phyloP scores from a whole-genome alignment of 2,113 vertebrate species.

The Gallinago paraguaiae region DNA sequence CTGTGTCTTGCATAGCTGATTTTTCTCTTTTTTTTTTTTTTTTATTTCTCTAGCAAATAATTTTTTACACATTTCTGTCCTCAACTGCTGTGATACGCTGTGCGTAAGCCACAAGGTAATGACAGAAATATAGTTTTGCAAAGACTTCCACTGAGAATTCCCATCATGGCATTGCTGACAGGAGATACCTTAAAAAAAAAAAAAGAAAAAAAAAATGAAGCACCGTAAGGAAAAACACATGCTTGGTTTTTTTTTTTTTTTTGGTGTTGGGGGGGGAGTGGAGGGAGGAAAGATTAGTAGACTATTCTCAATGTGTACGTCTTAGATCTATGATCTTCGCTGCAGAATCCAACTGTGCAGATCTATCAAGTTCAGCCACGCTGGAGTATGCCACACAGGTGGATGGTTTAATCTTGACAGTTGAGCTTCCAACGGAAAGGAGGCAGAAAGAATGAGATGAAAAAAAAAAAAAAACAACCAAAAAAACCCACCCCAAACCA shows the following conservation, averaged over 20 bases:
- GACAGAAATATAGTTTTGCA: neutral
- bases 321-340: slow-evolving; percentile 44
- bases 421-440: slow-evolving; percentile 59
- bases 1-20: neutral
- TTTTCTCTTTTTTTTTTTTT: neutral
- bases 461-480: neutral
- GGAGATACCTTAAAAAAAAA: slow-evolving; percentile 46
- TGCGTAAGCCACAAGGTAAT: neutral
- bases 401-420: slow-evolving; percentile 70
- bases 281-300: slow-evolving; percentile 32
- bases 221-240: slow-evolving; percentile 29
- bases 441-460: slow-evolving; percentile 59
- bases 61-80: neutral
- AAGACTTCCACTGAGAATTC: slow-evolving; percentile 40
- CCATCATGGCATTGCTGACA: slow-evolving; percentile 5
- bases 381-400: slow-evolving; percentile 72
- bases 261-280: neutral
- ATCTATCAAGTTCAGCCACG: slow-evolving; percentile 68
- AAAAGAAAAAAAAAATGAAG: too few relatives aligned
- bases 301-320: neutral
- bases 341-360: slow-evolving; percentile 63
- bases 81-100: neutral
- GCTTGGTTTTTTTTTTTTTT: neutral
- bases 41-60: neutral
- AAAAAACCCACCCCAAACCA: too few relatives aligned